Percentiles rank a stretch among this genome's conserved stretches.
phyloP scores from a whole-genome alignment of 2,888 invertebrate genomes.

The Lissocephala sabroskyi region DNA sequence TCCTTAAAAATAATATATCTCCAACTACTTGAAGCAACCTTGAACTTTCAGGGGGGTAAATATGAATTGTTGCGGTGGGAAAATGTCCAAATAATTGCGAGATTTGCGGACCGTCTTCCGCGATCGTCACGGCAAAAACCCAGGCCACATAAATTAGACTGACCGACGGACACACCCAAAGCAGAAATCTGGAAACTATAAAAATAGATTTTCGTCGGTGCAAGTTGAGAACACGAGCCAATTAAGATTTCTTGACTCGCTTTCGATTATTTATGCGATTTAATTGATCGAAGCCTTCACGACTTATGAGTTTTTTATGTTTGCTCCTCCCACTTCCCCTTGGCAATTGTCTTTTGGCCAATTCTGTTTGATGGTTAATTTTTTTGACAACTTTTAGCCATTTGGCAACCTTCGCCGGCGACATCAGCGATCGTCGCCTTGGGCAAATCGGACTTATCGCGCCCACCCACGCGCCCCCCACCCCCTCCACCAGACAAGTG shows the following conservation, averaged over 20 bases:
- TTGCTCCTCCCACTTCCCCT: constrained; percentile 17
- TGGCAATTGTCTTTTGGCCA: constrained; percentile 18
- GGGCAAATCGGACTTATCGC: constrained; percentile 42
- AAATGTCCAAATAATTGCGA: too few species aligned
- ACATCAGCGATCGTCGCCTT: constrained; percentile 26
- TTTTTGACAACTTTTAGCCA: constrained; percentile 33
- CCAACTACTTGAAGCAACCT: constrained; percentile 9
- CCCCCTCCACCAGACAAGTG: too few species aligned
- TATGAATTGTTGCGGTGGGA: constrained; percentile 23
- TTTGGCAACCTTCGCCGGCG: constrained; percentile 44
- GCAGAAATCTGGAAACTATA: too few species aligned
- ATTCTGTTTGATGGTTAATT: constrained; percentile 17
- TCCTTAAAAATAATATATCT: background rate
- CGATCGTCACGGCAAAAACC: constrained; percentile 3
- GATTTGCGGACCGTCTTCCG: too few species aligned
- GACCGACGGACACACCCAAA: background rate
- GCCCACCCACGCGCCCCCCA: constrained; percentile 35
- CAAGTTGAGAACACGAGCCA: constrained; percentile 43
- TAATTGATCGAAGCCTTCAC: constrained; percentile 58
- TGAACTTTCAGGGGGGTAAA: constrained; percentile 29
- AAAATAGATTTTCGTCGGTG: constrained; percentile 13
- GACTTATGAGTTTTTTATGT: constrained; percentile 29
- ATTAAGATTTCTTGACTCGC: constrained; percentile 40
- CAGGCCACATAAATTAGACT: too few species aligned
- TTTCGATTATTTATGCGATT: constrained; percentile 27